Conservation (phyloP, 1,140 invertebrate genomes). For the Phenacoccus solenopsis region DNA sequence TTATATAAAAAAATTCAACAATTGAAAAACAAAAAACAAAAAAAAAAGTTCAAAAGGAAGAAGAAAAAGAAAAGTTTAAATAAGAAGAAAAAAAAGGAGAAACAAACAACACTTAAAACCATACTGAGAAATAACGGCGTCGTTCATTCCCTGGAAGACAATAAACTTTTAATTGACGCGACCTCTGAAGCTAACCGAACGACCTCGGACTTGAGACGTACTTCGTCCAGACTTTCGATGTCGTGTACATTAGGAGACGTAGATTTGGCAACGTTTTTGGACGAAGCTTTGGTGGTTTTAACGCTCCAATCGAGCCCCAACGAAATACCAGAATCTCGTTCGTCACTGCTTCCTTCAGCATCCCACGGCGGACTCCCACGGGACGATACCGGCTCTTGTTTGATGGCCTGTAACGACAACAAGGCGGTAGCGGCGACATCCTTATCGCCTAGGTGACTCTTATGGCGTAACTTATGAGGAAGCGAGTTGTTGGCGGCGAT, state of each 20-base stretch:
- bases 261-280: slow-evolving; percentile 23
- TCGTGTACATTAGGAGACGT: slow-evolving; percentile 28
- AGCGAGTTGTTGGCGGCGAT: slow-evolving; percentile 47
- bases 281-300: slow-evolving; percentile 12
- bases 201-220: slow-evolving; percentile 68
- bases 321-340: slow-evolving; percentile 75
- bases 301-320: slow-evolving; percentile 53
- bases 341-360: slow-evolving; percentile 70
- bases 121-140: not conserved
- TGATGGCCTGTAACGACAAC: slow-evolving; percentile 64
- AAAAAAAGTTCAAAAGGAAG: not conserved
- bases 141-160: slow-evolving; percentile 27
- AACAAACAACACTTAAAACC: not conserved
- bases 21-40: not conserved
- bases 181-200: slow-evolving; percentile 82
- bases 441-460: slow-evolving; percentile 76
- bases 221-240: slow-evolving; percentile 33
- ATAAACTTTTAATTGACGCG: slow-evolving; percentile 60
- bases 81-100: not conserved
- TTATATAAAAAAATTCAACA: not conserved
- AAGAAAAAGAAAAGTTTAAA: not conserved
- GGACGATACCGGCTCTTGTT: slow-evolving; percentile 53
- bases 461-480: slow-evolving; percentile 81
- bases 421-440: slow-evolving; percentile 62
- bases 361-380: slow-evolving; percentile 67